Evolutionary conservation across 2,113 vertebrate genomes (phyloP).

Genomic region (Pristiophorus japonicus): DNA sequence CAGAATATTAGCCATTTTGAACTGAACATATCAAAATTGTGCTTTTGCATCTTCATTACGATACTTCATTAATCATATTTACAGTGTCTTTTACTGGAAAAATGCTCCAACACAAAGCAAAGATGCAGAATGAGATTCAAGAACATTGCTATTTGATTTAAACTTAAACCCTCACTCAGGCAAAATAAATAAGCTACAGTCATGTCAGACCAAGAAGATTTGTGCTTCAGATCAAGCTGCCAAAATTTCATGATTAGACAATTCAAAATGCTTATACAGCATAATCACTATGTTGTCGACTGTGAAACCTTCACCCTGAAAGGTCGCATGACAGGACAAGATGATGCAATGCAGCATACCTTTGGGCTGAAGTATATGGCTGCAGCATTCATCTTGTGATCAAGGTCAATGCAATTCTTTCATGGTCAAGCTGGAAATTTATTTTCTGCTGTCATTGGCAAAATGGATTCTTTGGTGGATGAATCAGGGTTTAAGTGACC

Average conservation of each 20-base stretch:
- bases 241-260: not conserved
- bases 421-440: not conserved
- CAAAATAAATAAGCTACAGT: not conserved
- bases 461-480: not conserved
- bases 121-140: not conserved
- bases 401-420: not conserved
- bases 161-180: not conserved
- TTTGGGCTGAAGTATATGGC: no score
- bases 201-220: not conserved
- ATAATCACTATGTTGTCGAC: not conserved
- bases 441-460: not conserved
- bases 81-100: not conserved
- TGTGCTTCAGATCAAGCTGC: not conserved
- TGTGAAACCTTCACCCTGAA: not conserved
- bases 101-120: not conserved
- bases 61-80: not conserved
- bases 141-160: not conserved
- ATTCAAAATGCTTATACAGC: not conserved
- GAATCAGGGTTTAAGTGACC: not conserved
- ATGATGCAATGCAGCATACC: not conserved
- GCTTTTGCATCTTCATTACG: not conserved
- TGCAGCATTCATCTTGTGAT: not conserved
- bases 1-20: not conserved
- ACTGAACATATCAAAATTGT: not conserved
- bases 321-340: not conserved